phyloP scores from a whole-genome alignment of 2,797 vertebrate genomes.

The Urocyon cinereoargenteus region DNA sequence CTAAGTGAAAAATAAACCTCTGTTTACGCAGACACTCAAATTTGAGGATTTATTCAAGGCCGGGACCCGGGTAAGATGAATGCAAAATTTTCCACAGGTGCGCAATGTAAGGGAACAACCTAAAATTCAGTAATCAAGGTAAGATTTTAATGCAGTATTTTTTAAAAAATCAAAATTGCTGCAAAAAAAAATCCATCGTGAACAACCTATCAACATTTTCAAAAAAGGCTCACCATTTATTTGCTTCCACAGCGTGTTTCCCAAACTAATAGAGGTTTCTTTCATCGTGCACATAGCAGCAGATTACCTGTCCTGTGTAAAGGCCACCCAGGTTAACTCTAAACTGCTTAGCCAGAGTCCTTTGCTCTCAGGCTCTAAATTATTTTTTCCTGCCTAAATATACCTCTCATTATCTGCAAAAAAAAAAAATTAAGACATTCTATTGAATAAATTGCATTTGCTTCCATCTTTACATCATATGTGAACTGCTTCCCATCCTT shows the following conservation, averaged over 20 bases:
- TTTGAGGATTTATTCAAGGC: background rate
- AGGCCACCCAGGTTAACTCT: background rate
- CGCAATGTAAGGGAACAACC: background rate
- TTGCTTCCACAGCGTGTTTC: accelerated
- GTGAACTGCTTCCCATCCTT: background rate
- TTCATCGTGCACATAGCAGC: accelerated
- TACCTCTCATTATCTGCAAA: background rate
- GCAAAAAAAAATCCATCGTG: background rate
- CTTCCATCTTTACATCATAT: background rate
- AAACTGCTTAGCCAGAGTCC: background rate
- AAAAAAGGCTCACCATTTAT: background rate
- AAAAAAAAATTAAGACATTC: background rate
- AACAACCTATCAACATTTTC: background rate
- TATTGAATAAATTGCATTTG: background rate
- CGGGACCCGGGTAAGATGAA: background rate
- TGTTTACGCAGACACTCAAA: background rate
- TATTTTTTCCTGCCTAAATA: background rate
- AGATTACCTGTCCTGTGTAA: too few relatives aligned
- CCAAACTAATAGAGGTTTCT: background rate
- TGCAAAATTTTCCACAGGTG: background rate
- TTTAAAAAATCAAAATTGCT: background rate
- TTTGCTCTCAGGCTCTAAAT: background rate
- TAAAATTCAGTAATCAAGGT: background rate
- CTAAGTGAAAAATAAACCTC: background rate
- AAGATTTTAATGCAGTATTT: background rate